A percentile compares a stretch with the other conserved stretches of the same genome.
phyloP scores from a whole-genome alignment of 1,140 invertebrate genomes.

The Idris sp. region DNA sequence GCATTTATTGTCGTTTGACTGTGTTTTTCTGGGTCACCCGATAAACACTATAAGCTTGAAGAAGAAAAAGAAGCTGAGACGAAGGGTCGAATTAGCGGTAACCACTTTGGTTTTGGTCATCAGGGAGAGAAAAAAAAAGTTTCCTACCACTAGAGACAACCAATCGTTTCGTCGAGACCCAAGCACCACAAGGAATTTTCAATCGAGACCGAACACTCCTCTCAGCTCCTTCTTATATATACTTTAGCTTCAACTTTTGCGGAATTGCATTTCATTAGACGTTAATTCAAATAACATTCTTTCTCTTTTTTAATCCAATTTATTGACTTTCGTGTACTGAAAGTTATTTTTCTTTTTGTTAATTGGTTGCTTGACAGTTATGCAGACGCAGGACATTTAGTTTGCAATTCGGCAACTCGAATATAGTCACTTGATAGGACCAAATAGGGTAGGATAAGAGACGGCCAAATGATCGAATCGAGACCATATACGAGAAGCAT shows the following conservation, averaged over 20 bases:
- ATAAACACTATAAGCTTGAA: slow-evolving; percentile 65
- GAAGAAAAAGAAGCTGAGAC: slow-evolving; percentile 38
- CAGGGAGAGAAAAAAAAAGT: slow-evolving; percentile 70
- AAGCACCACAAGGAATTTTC: slow-evolving; percentile 67
- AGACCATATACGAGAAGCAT: slow-evolving; percentile 39
- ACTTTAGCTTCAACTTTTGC: no score
- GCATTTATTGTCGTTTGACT: slow-evolving; percentile 48
- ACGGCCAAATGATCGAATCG: slow-evolving; percentile 56
- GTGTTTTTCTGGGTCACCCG: slow-evolving; percentile 75
- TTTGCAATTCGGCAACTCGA: slow-evolving; percentile 20
- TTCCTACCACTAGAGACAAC: slow-evolving; percentile 70
- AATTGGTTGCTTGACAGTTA: no score
- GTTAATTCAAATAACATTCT: neutral
- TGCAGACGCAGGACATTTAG: no score
- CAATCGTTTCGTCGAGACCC: slow-evolving; percentile 61
- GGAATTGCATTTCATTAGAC: slow-evolving; percentile 21
- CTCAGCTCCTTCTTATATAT: slow-evolving; percentile 22
- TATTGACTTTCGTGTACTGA: no score
- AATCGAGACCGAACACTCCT: slow-evolving; percentile 64
- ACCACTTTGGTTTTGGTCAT: slow-evolving; percentile 71
- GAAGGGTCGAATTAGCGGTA: slow-evolving; percentile 73
- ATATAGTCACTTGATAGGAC: slow-evolving; percentile 28
- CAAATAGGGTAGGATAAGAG: slow-evolving; percentile 39
- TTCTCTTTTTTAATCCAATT: no score
- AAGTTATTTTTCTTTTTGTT: no score